These are phyloP conservation scores for Manacus vitellinus DNA, from an alignment of 2,113 vertebrate genomes.

Conservation along the genomic window DNA sequence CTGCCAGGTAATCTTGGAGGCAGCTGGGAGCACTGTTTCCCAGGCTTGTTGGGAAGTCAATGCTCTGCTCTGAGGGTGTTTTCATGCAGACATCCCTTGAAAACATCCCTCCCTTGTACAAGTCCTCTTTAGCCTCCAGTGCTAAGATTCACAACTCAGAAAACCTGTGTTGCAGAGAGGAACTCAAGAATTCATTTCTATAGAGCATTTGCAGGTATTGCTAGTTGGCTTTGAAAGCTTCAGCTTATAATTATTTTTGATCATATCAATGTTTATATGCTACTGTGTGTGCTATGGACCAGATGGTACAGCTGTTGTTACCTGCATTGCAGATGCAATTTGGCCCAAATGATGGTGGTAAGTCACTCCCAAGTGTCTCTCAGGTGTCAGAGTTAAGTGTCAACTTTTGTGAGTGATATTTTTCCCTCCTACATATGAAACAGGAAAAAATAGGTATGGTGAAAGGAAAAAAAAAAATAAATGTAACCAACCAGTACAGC, in stretches of 20 bases:
- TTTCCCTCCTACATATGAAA: neutral
- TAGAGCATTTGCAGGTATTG: neutral
- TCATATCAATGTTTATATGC: constrained; percentile 36
- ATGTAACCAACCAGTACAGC: neutral
- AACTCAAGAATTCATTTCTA: neutral
- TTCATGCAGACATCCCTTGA: neutral
- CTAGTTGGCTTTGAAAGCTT: constrained; percentile 5
- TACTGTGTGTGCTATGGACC: neutral
- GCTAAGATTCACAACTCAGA: neutral
- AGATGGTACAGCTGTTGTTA: constrained; percentile 49
- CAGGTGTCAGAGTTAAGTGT: neutral
- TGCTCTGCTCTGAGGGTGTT: neutral
- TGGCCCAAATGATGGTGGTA: constrained; percentile 32
- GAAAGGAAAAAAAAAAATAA: neutral
- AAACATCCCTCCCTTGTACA: neutral
- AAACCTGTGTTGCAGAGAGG: neutral
- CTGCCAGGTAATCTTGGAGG: neutral
- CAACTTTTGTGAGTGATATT: neutral
- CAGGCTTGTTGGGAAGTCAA: neutral
- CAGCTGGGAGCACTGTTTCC: neutral
- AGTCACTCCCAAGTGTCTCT: constrained; percentile 18
- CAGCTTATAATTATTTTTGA: constrained; percentile 9
- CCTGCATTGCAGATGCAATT: constrained; percentile 55
- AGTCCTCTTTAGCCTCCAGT: neutral
- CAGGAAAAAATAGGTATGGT: neutral